Conservation (phyloP, 2,113 vertebrate genomes). For the Tragelaphus imberbis region DNA sequence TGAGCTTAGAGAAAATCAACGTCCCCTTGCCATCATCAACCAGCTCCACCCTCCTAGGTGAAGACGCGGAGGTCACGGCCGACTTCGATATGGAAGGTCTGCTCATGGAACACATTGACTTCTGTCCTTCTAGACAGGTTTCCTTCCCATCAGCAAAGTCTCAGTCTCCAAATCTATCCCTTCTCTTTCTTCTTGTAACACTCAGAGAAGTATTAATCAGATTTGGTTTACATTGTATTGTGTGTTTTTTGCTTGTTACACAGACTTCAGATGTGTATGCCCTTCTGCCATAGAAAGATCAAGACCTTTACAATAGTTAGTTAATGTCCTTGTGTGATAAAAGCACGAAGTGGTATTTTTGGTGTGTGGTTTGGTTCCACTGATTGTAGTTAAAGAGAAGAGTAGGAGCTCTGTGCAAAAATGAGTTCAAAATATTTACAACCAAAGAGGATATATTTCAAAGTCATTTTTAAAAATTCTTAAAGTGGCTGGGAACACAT, state of each 20-base stretch:
- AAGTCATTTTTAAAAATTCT: neutral
- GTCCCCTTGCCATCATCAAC: conserved; percentile 89
- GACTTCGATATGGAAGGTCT: conserved; percentile 98
- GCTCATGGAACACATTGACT: conserved; percentile 8
- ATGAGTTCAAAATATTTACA: neutral
- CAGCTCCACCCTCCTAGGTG: conserved; percentile 95
- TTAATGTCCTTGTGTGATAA: neutral
- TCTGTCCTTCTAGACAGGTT: neutral
- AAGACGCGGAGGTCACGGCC: conserved; percentile 91
- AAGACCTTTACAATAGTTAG: neutral
- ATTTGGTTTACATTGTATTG: neutral
- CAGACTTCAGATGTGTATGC: neutral
- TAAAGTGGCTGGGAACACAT: neutral
- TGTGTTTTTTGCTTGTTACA: neutral
- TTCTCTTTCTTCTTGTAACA: neutral
- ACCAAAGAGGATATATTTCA: neutral
- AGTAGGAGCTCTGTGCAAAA: neutral
- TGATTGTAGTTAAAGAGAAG: neutral
- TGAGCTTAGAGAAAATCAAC: conserved; percentile 92
- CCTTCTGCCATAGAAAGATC: neutral
- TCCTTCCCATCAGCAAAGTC: neutral
- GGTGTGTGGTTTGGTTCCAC: neutral
- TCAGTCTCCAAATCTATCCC: neutral
- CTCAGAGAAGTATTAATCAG: neutral
- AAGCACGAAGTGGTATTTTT: neutral